Evolutionary conservation across 1,140 invertebrate species (phyloP).

Genomic region (Bemisia tabaci): DNA sequence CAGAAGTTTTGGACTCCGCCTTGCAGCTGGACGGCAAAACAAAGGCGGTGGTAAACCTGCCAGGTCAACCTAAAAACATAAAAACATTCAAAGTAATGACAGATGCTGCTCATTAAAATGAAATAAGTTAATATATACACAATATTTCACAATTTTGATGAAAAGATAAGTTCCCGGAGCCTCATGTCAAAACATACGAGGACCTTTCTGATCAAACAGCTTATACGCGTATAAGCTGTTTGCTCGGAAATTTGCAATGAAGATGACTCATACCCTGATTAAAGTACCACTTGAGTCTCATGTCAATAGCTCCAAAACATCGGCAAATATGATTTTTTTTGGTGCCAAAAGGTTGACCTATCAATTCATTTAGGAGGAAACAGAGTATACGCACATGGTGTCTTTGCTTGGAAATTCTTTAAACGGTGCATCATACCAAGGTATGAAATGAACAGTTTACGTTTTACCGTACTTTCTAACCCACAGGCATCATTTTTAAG

Average conservation of each 20-base stretch:
- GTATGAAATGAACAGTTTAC: too few species aligned
- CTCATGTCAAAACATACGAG: background rate
- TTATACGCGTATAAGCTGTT: background rate
- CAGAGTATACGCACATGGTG: too few species aligned
- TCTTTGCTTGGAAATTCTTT: too few species aligned
- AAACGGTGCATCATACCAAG: too few species aligned
- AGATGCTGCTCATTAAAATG: slow-evolving; percentile 5
- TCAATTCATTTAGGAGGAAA: too few species aligned
- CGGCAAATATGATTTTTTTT: too few species aligned
- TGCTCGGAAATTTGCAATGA: too few species aligned
- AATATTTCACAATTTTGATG: background rate
- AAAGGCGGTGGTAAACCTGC: slow-evolving; percentile 52
- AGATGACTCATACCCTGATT: too few species aligned
- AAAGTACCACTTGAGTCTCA: too few species aligned
- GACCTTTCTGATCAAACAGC: background rate
- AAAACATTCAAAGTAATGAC: slow-evolving; percentile 5
- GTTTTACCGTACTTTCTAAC: too few species aligned
- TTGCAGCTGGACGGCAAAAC: slow-evolving; percentile 53
- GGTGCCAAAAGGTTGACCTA: too few species aligned
- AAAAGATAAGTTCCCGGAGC: slow-evolving; percentile 7
- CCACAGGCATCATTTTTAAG: too few species aligned
- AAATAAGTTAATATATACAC: background rate
- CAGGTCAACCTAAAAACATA: slow-evolving; percentile 48
- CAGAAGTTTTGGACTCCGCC: slow-evolving; percentile 54
- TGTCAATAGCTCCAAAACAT: background rate